These are phyloP conservation scores for Drosophila equinoxialis DNA, from an alignment of 1,140 invertebrate genomes.

Conservation along the genomic window DNA sequence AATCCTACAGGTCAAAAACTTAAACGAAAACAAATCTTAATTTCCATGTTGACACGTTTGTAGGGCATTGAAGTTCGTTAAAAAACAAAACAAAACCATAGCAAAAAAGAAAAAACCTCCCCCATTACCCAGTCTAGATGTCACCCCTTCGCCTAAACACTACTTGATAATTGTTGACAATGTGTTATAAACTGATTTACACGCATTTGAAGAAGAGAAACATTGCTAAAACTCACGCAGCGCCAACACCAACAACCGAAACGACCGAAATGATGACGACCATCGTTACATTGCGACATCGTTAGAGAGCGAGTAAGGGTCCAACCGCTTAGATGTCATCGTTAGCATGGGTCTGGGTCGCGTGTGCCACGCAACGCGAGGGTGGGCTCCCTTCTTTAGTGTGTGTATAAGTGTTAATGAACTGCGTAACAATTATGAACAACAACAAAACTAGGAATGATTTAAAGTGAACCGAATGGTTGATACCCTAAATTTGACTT, in stretches of 20 bases:
- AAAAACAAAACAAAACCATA: constrained; percentile 10
- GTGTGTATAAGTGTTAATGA: constrained; percentile 68
- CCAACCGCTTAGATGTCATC: constrained; percentile 76
- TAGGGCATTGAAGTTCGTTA: constrained; percentile 25
- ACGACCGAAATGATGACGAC: constrained; percentile 38
- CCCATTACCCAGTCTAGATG: constrained; percentile 10
- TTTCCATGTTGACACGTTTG: neutral
- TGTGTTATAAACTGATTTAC: constrained; percentile 81
- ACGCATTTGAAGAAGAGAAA: constrained; percentile 71
- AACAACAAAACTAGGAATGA: constrained; percentile 54
- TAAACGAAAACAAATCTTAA: neutral
- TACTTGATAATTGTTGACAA: constrained; percentile 80
- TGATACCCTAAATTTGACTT: neutral
- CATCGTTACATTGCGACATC: constrained; percentile 52
- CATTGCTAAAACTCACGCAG: constrained; percentile 79
- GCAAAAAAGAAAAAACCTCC: constrained; percentile 2
- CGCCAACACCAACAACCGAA: constrained; percentile 62
- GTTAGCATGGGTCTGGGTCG: constrained; percentile 61
- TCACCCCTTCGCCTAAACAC: constrained; percentile 42
- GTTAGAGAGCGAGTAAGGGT: constrained; percentile 55
- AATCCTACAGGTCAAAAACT: neutral
- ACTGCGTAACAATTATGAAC: constrained; percentile 76
- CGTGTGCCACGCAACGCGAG: constrained; percentile 78
- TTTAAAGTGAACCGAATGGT: constrained; percentile 18
- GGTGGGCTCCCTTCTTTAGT: constrained; percentile 41